Base-by-base conservation (phyloP, 2,888 invertebrate species). In the Blastobasis lacticolella region DNA sequence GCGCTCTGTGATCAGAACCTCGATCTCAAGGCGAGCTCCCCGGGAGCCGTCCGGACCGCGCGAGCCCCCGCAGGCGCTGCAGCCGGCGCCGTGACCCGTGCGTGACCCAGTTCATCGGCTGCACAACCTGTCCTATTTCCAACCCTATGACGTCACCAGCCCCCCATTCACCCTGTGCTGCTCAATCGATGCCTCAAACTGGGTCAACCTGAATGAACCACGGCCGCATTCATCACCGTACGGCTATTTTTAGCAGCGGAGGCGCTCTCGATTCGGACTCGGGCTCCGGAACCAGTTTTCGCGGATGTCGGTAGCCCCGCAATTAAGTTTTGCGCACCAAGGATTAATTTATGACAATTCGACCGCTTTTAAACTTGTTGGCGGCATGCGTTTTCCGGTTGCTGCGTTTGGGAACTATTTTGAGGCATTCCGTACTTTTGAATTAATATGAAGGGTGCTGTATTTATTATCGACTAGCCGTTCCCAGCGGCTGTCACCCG, bases 121-220 rank as follows among this genome's bases (percentile, higher is more conserved):
- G 81, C 82, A 81, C 78, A 80, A 71, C 77, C 78, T 82, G 81
- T 63, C 70, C 82, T 73, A 83, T 74, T 81, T 83, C 71, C 76
- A 51, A 23, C 23, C 23, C 67, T 64, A 74, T 88, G 86, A 88
- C 87, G 88, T 88, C 88, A 88, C 60, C 23, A 23, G 70, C 54
- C 69, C 70, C 59, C 79, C 85, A 84, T 87, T 84, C 84, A 84
- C 75, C 79, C 79, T 75, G 72, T 66, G 65, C 59, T 74, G 69
- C 64, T 83, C 80, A 86, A 86, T 85, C 86, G 81, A 86, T 83
- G 83, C 74, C 69, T 68, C 59, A 67, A 83, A 78, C 75, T 81
- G 72, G 84, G 86, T 78, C 84, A 76, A 68, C 63, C 73, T 86
- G 80, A 87, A 86, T 86, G 84, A 72, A 76, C 65, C 73, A 67